Base-by-base conservation (phyloP, 2,888 invertebrate species). In the Drosophila helvetica region DNA sequence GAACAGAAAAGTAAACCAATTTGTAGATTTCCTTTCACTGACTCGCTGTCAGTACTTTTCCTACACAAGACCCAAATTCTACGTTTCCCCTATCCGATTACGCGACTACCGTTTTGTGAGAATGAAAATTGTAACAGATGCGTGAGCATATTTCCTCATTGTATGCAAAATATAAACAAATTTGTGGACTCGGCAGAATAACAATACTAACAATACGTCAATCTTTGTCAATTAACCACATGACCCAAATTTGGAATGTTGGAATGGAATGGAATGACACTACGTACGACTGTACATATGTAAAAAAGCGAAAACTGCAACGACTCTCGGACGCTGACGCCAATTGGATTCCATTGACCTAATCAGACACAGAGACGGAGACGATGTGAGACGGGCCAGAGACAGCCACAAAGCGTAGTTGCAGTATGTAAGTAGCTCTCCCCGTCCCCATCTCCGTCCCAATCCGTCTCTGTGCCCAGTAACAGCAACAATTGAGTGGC, bases 341-440 rank as follows among this genome's bases (percentile, higher is more conserved):
- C 87, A 84, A 84, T 84, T 84, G 88, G 82, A 79, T 87, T 89
- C 84, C 89, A 89, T 87, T 87, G 87, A 89, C 84, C 88, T 72
- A 89, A 85, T 89, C 89, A 81, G 77, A 75, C 64, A 33, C 64
- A n/a, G 38, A 38, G 38, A 38, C 15, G 38, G 38, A 27, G 27
- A 27, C 27, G 27, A 8, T 27, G 27, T n/a, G 15, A n/a, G 38
- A 38, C 38, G 27, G 50, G 30, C 30, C 56, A 25, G 6, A 22
- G 55, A 47, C 48, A 54, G 51, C 50, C 57, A 65, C 53, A 57
- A 47, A 38, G 70, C 47, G 33, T 47, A 58, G 54, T 60, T 70
- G 59, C 59, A 65, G 62, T 52, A 63, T 57, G 55, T 55, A 65
- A 69, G 64, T 60, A 55, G 57, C 55, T 47, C 65, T 65, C 65